Conservation (phyloP, 1,140 invertebrate genomes). For the Goniozus legneri region DNA sequence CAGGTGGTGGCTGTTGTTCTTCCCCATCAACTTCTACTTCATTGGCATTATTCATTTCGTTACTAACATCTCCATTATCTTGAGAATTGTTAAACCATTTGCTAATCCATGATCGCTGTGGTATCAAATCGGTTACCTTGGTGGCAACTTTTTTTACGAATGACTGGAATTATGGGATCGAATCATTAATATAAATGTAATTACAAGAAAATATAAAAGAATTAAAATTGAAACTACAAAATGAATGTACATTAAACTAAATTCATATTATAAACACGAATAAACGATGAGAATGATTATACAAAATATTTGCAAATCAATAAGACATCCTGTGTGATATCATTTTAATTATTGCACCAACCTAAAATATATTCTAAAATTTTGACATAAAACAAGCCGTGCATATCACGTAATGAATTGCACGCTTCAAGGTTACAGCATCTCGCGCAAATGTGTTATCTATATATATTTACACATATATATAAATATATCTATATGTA, state of each 20-base stretch:
- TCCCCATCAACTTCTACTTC: constrained; percentile 33
- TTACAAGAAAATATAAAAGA: no score
- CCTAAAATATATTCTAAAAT: no score
- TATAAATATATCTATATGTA: no score
- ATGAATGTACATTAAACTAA: no score
- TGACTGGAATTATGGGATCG: constrained; percentile 34
- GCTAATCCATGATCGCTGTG: constrained; percentile 47
- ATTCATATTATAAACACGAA: no score
- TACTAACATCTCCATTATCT: constrained; percentile 26
- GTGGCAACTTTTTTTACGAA: constrained; percentile 52
- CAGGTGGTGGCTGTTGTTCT: constrained; percentile 33
- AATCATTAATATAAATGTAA: neutral
- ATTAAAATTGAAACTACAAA: no score
- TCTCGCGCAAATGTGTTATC: constrained; percentile 10
- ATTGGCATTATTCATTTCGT: constrained; percentile 26
- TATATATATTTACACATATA: no score
- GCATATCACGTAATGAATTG: neutral
- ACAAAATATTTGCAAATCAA: neutral
- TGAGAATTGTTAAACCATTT: constrained; percentile 50
- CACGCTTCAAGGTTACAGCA: constrained; percentile 24
- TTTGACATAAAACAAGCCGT: no score
- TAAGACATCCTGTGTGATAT: neutral
- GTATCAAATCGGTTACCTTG: constrained; percentile 49
- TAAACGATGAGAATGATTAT: neutral
- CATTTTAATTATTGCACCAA: no score